Evolutionary conservation across 2,113 vertebrate genomes (phyloP).

Genomic region (Lamprotornis superbus): DNA sequence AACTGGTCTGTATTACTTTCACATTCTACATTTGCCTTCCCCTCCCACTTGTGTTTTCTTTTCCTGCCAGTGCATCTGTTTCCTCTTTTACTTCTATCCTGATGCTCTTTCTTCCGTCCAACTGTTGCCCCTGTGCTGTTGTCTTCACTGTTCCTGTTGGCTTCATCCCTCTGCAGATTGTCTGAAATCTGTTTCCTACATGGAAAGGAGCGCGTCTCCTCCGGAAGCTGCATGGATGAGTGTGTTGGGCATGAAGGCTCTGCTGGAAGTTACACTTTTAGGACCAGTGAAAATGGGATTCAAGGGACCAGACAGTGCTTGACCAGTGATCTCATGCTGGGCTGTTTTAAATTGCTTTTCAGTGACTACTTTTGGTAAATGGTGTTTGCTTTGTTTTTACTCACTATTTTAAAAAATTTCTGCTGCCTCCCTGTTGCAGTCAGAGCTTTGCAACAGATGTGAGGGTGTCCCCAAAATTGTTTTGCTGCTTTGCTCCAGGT

Average conservation of each 20-base stretch:
- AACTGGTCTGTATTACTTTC: not conserved
- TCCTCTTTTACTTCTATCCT: constrained; percentile 35
- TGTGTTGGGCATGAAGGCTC: not conserved
- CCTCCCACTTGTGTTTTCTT: not conserved
- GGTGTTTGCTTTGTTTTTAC: not conserved
- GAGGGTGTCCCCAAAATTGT: not conserved
- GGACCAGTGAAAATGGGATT: not conserved
- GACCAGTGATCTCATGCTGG: not conserved
- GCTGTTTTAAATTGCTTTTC: not conserved
- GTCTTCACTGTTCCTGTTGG: not conserved
- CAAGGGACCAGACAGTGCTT: not conserved
- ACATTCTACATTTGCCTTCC: not conserved
- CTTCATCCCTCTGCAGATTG: not conserved
- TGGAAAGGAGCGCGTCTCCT: not conserved
- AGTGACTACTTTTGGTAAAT: not conserved
- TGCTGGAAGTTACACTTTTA: accelerated
- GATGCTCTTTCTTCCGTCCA: not conserved
- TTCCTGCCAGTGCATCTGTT: constrained; percentile 27
- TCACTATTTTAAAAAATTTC: not conserved
- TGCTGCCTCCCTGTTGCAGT: not conserved
- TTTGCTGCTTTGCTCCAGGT: not conserved
- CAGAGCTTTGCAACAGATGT: not conserved
- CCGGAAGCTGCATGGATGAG: not conserved
- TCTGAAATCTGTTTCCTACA: not conserved
- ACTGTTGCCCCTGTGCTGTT: not conserved